These are phyloP conservation scores for Myotis findleyi DNA, from an alignment of 2,797 vertebrate species.

Conservation along the genomic window DNA sequence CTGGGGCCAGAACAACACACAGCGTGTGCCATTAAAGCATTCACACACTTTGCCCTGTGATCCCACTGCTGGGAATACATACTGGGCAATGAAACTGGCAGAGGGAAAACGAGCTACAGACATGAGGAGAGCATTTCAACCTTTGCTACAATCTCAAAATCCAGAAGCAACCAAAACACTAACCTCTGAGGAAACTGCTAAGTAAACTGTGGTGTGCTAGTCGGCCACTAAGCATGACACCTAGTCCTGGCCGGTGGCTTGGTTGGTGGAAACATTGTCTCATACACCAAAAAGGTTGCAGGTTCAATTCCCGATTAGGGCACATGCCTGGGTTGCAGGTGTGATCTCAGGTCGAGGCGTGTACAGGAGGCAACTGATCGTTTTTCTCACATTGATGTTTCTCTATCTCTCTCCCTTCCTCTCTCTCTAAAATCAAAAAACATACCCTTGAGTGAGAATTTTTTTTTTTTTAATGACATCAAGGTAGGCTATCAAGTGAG, in stretches of 20 bases:
- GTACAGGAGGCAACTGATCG: neutral
- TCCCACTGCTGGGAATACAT: neutral
- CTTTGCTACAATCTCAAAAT: neutral
- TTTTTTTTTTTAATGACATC: neutral
- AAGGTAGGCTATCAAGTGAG: rapidly evolving
- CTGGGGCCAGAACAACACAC: neutral
- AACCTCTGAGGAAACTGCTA: neutral
- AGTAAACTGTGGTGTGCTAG: neutral
- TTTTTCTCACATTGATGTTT: neutral
- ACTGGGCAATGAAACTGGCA: neutral
- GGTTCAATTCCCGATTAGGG: neutral
- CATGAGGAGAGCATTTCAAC: too few relatives aligned
- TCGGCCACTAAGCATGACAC: neutral
- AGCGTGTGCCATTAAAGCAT: neutral
- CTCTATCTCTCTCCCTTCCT: neutral
- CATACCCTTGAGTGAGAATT: neutral
- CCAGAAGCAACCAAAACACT: neutral
- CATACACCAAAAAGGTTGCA: neutral
- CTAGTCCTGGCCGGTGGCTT: neutral
- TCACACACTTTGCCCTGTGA: neutral
- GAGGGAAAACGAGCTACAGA: neutral
- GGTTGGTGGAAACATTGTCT: neutral
- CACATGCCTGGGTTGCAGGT: neutral
- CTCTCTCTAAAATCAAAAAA: neutral
- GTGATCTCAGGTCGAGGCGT: neutral